Base-by-base conservation (phyloP, 1,140 invertebrate species). In the Scaptomyza pallida region DNA sequence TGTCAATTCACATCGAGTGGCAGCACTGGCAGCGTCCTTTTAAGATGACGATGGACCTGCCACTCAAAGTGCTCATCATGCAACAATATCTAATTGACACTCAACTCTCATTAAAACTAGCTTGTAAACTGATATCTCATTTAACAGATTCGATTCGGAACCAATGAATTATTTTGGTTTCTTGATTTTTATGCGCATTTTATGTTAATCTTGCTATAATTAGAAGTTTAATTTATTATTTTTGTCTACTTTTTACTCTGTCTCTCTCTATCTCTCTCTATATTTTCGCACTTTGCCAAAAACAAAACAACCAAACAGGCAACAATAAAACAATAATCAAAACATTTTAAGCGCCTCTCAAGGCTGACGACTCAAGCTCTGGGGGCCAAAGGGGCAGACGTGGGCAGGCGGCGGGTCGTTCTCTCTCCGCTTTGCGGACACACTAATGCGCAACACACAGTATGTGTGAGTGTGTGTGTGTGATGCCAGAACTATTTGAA, bases 291-390 rank as follows among this genome's bases (percentile, higher is more conserved):
- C 12, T n/a, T 37, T 12, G 19, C 26, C 19, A 50, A 50, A 50
- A 48, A 47, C 33, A 23, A 45, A 37, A 44, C 5, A 55, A 47
- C 8, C 23, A 40, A 61, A 73, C 6, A 21, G 19, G 21, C 57
- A 50, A 83, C 75, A 78, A 67, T 76, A 72, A 76, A 76, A 72
- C 59, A 80, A 81, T 76, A 85, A 86, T 80, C 76, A 85, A 83
- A 83, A 76, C 81, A 85, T 86, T 86, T 85, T 85, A 85, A 86
- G 80, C 80, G 78, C 81, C 78, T 70, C 77, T 74, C 80, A 85
- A 85, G 80, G 80, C 63, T 86, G 81, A 43, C 67, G 35, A 70
- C 51, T 70, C 48, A 3, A 30, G 52, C 30, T 50, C 63, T 50
- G 48, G 50, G 50, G 64, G 60, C 59, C 52, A 70, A 50, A 57